phyloP scores from a whole-genome alignment of 2,113 vertebrate species.

The Brachirus orientalis region DNA sequence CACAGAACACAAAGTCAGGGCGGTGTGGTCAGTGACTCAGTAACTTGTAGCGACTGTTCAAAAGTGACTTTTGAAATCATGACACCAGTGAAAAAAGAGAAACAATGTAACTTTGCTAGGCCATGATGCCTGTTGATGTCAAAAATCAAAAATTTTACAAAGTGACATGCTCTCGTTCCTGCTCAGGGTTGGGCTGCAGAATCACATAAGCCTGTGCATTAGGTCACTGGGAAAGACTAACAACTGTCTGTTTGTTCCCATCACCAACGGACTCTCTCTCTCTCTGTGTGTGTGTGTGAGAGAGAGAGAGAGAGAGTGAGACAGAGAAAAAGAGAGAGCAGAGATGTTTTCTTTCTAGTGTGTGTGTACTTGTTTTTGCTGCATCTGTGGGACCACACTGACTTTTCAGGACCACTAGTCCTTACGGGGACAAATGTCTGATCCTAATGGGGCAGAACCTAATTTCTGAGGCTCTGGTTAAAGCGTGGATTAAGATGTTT shows the following conservation, averaged over 20 bases:
- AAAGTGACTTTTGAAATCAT: neutral
- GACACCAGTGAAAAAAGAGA: neutral
- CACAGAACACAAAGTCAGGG: conserved; percentile 35
- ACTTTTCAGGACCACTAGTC: too few relatives aligned
- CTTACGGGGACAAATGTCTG: too few relatives aligned
- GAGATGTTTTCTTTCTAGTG: neutral
- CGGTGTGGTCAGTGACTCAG: too few relatives aligned
- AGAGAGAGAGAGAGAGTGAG: neutral
- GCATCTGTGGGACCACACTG: too few relatives aligned
- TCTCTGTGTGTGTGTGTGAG: conserved; percentile 42
- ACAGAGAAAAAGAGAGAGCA: neutral
- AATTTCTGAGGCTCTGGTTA: too few relatives aligned
- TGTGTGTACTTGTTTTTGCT: too few relatives aligned
- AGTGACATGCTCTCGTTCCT: conserved; percentile 65
- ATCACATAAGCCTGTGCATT: conserved; percentile 78
- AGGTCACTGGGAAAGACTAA: conserved; percentile 79
- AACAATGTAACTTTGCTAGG: neutral
- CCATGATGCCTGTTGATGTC: too few relatives aligned
- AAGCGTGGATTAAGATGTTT: too few relatives aligned
- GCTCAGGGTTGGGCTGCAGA: conserved; percentile 73
- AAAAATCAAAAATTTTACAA: conserved; percentile 47
- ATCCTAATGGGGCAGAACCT: too few relatives aligned
- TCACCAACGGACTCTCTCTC: conserved; percentile 56
- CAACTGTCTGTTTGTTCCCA: conserved; percentile 81
- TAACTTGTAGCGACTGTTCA: neutral